Percentiles rank a stretch among this genome's conserved stretches.
Conservation (phyloP, 2,113 vertebrate species). For the Colius striatus region DNA sequence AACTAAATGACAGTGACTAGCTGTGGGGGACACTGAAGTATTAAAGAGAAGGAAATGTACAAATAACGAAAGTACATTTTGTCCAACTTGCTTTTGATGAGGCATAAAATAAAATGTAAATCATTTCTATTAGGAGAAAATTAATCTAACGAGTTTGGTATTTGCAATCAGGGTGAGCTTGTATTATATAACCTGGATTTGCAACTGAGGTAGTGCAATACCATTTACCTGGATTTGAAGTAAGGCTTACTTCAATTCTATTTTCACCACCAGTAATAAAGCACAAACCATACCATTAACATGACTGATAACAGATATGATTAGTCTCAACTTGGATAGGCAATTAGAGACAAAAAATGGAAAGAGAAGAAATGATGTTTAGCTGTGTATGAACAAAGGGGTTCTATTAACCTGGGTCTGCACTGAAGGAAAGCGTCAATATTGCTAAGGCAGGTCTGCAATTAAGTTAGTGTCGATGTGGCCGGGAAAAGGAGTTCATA, state of each 20-base stretch:
- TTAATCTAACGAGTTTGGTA: constrained; percentile 18
- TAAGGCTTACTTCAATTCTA: constrained; percentile 30
- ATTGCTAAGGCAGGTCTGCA: constrained; percentile 51
- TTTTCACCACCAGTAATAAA: constrained; percentile 40
- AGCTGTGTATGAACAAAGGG: neutral
- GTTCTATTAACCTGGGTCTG: constrained; percentile 21
- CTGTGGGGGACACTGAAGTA: constrained; percentile 31
- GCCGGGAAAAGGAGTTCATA: constrained; percentile 49
- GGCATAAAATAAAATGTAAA: constrained; percentile 65
- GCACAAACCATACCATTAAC: constrained; percentile 27
- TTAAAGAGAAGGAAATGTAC: constrained; percentile 40
- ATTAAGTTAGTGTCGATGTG: constrained; percentile 56
- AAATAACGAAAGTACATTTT: constrained; percentile 43
- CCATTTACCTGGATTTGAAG: constrained; percentile 32
- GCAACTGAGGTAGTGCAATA: neutral
- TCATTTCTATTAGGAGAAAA: constrained; percentile 63
- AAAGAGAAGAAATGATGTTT: neutral
- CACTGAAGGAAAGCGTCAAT: constrained; percentile 44
- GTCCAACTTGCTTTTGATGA: constrained; percentile 45
- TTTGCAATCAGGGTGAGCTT: constrained; percentile 37
- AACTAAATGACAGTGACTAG: neutral
- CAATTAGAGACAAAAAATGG: neutral
- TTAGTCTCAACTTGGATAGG: constrained; percentile 30
- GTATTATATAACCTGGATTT: constrained; percentile 15
- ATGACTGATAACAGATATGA: constrained; percentile 1